Conservation (phyloP, 1,140 invertebrate species). For the Orussus abietinus region DNA sequence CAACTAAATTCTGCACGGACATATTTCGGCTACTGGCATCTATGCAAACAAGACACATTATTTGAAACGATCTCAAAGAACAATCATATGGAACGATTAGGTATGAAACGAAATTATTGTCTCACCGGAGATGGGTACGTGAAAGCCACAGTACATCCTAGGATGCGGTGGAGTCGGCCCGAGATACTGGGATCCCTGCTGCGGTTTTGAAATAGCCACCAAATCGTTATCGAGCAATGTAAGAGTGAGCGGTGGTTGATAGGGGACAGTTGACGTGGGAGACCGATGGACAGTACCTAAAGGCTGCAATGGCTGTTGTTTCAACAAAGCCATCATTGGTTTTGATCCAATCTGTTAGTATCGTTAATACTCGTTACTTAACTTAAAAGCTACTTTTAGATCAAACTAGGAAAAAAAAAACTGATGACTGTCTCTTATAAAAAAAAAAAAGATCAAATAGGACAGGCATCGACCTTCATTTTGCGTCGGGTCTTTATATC, state of each 20-base stretch:
- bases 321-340: conserved; percentile 49
- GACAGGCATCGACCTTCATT: too few species aligned
- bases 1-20: conserved; percentile 42
- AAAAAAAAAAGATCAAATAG: too few species aligned
- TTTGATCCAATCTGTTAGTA: conserved; percentile 50
- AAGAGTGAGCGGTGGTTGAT: conserved; percentile 44
- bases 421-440: too few species aligned
- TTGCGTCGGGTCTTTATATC: too few species aligned
- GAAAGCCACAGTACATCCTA: conserved; percentile 46
- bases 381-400: too few species aligned
- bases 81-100: background rate
- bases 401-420: too few species aligned
- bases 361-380: conserved; percentile 36
- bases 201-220: conserved; percentile 45
- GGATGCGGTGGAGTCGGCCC: conserved; percentile 35
- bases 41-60: conserved; percentile 16
- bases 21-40: conserved; percentile 38
- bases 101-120: conserved; percentile 2
- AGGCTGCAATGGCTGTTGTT: conserved; percentile 47
- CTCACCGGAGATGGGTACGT: conserved; percentile 50
- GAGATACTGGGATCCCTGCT: conserved; percentile 44
- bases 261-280: conserved; percentile 38
- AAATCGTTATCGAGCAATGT: conserved; percentile 48
- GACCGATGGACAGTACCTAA: conserved; percentile 43
- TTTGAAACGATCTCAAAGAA: background rate